Conservation (phyloP, 2,888 invertebrate genomes). For the Stomorhina lunata region DNA sequence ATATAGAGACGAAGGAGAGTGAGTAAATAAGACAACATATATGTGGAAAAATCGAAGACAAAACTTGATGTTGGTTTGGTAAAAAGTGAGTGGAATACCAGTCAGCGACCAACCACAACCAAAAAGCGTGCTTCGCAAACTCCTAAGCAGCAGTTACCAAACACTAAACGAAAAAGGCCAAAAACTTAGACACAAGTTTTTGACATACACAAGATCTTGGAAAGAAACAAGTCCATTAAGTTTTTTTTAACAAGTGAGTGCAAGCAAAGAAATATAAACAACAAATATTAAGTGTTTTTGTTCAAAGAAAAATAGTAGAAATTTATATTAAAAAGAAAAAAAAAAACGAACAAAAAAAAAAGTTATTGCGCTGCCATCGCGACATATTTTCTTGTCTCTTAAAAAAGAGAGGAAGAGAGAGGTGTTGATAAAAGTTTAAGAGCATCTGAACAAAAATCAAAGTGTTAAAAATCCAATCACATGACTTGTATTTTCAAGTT, state of each 20-base stretch:
- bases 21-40: slow-evolving; percentile 41
- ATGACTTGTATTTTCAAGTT: slow-evolving; percentile 24
- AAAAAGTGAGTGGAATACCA: slow-evolving; percentile 44
- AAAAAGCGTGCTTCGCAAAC: slow-evolving; percentile 67
- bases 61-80: slow-evolving; percentile 27
- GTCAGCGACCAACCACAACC: slow-evolving; percentile 60
- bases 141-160: slow-evolving; percentile 66
- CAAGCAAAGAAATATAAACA: slow-evolving; percentile 45
- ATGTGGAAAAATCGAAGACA: background rate
- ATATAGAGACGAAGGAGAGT: slow-evolving; percentile 6
- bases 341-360: slow-evolving; percentile 18
- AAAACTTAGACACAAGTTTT: slow-evolving; percentile 85
- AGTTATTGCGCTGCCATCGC: slow-evolving; percentile 56
- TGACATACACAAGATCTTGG: slow-evolving; percentile 82
- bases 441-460: background rate
- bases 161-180: slow-evolving; percentile 79
- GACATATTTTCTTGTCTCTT: slow-evolving; percentile 28
- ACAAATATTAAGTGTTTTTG: slow-evolving; percentile 43
- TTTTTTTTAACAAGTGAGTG: slow-evolving; percentile 91
- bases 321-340: background rate
- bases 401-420: background rate
- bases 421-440: background rate
- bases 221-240: slow-evolving; percentile 55
- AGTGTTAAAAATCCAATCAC: slow-evolving; percentile 12
- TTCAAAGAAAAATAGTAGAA: slow-evolving; percentile 15